phyloP scores from a whole-genome alignment of 2,113 vertebrate species.

The Oreochromis spilurus region DNA sequence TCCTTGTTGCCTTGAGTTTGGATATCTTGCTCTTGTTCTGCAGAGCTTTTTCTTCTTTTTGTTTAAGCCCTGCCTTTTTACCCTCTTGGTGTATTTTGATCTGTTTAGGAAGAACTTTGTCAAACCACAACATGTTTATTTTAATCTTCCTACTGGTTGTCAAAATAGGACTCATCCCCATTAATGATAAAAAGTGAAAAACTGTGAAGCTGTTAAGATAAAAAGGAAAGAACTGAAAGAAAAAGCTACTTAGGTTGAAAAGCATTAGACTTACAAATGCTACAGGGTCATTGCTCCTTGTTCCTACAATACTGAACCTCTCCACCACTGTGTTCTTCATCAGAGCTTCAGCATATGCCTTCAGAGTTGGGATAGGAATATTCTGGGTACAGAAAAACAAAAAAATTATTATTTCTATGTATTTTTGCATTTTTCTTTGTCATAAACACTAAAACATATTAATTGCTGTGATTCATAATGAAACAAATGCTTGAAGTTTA shows the following conservation, averaged over 20 bases:
- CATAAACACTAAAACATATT: not conserved
- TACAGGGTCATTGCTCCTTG: conserved; percentile 91
- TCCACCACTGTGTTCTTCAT: conserved; percentile 86
- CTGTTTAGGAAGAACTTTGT: not conserved
- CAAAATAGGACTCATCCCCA: not conserved
- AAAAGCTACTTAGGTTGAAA: not conserved
- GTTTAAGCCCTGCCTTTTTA: not conserved
- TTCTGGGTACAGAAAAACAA: conserved; percentile 74
- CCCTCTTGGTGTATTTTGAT: not conserved
- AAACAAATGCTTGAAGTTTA: not conserved
- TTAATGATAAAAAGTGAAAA: not conserved
- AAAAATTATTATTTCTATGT: not conserved
- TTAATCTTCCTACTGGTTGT: not conserved
- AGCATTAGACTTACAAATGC: conserved; percentile 81
- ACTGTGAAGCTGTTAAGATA: not conserved
- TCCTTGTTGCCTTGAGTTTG: not conserved
- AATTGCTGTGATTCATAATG: not conserved
- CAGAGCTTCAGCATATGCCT: conserved; percentile 87
- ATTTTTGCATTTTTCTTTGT: not conserved
- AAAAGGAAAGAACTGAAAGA: not conserved
- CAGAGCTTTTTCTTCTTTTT: not conserved
- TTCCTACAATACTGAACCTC: conserved; percentile 94
- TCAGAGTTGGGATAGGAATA: conserved; percentile 88
- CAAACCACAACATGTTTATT: not conserved
- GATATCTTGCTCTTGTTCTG: not conserved